phyloP scores from a whole-genome alignment of 2,888 invertebrate species.

The Drosophila testacea region DNA sequence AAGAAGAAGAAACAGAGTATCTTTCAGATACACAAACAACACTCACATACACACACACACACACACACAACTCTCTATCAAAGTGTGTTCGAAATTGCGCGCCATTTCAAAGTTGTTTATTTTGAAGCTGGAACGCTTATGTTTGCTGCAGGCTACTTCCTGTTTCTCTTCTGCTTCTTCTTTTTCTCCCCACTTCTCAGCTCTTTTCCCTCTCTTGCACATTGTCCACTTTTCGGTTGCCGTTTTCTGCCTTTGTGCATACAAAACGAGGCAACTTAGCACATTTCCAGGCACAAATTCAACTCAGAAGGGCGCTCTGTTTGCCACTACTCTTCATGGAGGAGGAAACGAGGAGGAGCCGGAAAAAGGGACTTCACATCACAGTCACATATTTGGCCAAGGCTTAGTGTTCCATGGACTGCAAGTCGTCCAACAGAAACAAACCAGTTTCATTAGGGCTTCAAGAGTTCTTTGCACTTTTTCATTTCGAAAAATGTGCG shows the following conservation, averaged over 20 bases:
- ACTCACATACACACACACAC: constrained; percentile 23
- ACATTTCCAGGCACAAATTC: constrained; percentile 69
- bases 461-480: constrained; percentile 77
- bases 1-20: constrained; percentile 36
- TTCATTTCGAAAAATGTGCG: constrained; percentile 42
- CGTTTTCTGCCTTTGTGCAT: constrained; percentile 62
- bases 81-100: constrained; percentile 64
- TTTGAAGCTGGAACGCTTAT: constrained; percentile 61
- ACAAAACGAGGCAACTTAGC: constrained; percentile 74
- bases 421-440: constrained; percentile 38
- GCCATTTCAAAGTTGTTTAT: constrained; percentile 77
- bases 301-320: constrained; percentile 22
- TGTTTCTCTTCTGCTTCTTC: not conserved
- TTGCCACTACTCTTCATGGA: not conserved
- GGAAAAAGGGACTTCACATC: constrained; percentile 5
- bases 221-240: constrained; percentile 25
- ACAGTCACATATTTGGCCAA: constrained; percentile 41
- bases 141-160: constrained; percentile 39
- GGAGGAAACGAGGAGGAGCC: not conserved
- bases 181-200: not conserved
- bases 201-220: not conserved
- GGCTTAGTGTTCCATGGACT: constrained; percentile 14
- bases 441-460: constrained; percentile 71
- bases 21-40: constrained; percentile 41
- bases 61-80: not conserved